phyloP scores from a whole-genome alignment of 2,113 vertebrate species.

The Oenanthe melanoleuca region DNA sequence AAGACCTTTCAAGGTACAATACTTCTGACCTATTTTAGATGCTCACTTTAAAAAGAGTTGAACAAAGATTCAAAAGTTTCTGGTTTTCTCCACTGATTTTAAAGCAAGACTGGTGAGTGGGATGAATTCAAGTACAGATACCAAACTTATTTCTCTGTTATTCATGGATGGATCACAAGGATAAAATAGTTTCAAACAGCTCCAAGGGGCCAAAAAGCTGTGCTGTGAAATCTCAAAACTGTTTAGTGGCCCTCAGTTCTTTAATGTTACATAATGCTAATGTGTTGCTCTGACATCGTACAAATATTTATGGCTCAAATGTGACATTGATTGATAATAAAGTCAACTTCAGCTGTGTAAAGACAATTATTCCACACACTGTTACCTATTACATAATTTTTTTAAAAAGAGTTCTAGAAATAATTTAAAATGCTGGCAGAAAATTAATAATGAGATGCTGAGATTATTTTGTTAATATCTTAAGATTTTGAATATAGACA shows the following conservation, averaged over 20 bases:
- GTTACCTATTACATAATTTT: neutral
- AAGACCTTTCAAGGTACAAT: neutral
- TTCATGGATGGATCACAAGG: neutral
- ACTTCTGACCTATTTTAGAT: neutral
- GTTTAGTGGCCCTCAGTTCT: neutral
- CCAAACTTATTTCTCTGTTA: neutral
- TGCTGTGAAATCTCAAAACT: neutral
- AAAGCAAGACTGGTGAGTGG: neutral
- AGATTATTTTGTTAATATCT: neutral
- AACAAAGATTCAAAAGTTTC: neutral
- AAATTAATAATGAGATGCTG: neutral
- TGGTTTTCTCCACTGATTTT: neutral
- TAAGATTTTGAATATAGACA: neutral
- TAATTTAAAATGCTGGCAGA: neutral
- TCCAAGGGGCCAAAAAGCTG: neutral
- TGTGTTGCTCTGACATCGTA: neutral
- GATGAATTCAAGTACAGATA: neutral
- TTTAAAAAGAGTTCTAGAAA: neutral
- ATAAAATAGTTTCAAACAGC: neutral
- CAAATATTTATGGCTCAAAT: slow-evolving; percentile 31
- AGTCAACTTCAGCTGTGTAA: neutral
- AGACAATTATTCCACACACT: neutral
- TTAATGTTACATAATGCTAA: neutral
- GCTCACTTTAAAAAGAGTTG: neutral
- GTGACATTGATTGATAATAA: slow-evolving; percentile 12